Percentiles rank a stretch among this genome's conserved stretches.
phyloP scores from a whole-genome alignment of 2,888 invertebrate species.

The Ethmia dodecea region DNA sequence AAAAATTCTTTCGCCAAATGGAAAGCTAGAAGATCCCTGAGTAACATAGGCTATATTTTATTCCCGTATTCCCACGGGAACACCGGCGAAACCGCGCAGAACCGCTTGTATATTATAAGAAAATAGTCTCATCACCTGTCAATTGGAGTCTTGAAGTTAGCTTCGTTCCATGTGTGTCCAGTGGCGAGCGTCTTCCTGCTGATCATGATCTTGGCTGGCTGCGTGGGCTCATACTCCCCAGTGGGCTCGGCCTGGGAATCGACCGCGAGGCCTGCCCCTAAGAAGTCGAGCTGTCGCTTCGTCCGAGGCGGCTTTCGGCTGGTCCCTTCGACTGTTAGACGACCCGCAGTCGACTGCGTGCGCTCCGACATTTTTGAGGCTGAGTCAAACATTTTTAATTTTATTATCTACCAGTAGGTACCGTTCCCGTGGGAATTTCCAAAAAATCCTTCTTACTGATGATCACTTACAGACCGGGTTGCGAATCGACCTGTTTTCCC shows the following conservation, averaged over 20 bases:
- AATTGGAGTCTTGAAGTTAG: conserved; percentile 66
- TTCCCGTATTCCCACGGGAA: too few species aligned
- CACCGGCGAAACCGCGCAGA: too few species aligned
- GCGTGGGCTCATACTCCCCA: conserved; percentile 57
- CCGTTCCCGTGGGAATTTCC: too few species aligned
- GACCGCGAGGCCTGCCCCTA: conserved; percentile 49
- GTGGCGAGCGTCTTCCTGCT: conserved; percentile 67
- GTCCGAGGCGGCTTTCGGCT: conserved; percentile 43
- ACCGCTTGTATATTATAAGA: too few species aligned
- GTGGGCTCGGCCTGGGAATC: conserved; percentile 35
- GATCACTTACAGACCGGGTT: too few species aligned
- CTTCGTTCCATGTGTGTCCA: conserved; percentile 68
- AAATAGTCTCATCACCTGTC: too few species aligned
- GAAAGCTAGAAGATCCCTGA: too few species aligned
- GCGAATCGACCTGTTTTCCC: too few species aligned
- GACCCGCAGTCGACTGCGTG: conserved; percentile 48
- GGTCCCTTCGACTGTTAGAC: conserved; percentile 41
- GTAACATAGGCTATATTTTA: too few species aligned
- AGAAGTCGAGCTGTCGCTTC: conserved; percentile 61
- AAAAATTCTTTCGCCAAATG: too few species aligned
- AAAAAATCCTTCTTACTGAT: too few species aligned
- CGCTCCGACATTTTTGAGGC: conserved; percentile 57
- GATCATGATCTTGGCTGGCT: conserved; percentile 68
- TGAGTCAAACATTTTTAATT: conserved; percentile 24
- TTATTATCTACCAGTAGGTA: too few species aligned